These are phyloP conservation scores for Leucophenga montana DNA, from an alignment of 2,888 invertebrate genomes.

Conservation along the genomic window DNA sequence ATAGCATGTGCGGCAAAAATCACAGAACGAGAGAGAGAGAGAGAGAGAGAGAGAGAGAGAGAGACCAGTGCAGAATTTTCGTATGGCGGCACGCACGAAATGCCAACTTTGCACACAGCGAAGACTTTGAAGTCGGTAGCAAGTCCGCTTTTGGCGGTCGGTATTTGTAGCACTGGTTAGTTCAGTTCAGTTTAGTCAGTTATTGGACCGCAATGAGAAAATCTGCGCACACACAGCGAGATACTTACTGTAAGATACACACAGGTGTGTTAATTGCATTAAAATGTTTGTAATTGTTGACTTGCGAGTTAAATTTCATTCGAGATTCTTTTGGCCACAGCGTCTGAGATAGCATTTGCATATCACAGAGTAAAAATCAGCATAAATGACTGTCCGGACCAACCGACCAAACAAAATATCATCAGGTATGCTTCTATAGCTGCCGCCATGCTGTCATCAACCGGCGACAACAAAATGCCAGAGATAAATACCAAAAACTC, in stretches of 20 bases:
- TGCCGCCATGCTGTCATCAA: constrained; percentile 9
- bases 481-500: neutral
- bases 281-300: constrained; percentile 69
- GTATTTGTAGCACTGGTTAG: neutral
- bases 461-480: constrained; percentile 47
- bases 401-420: neutral
- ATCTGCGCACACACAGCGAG: neutral
- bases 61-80: constrained; percentile 12
- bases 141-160: neutral
- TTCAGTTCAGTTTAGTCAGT: neutral
- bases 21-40: neutral
- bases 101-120: neutral
- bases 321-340: constrained; percentile 9
- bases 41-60: neutral
- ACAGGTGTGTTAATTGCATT: constrained; percentile 70
- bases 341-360: constrained; percentile 21
- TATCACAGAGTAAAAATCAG: constrained; percentile 41
- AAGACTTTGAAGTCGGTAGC: constrained; percentile 3
- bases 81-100: neutral
- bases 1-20: constrained; percentile 23
- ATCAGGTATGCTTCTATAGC: neutral
- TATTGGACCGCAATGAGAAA: neutral
- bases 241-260: neutral
- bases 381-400: constrained; percentile 28
- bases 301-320: constrained; percentile 35